Evolutionary conservation across 1,140 invertebrate genomes (phyloP), one percentile per base, ranked within the genome.

Genomic region (Dolichoris vasculosae): DNA sequence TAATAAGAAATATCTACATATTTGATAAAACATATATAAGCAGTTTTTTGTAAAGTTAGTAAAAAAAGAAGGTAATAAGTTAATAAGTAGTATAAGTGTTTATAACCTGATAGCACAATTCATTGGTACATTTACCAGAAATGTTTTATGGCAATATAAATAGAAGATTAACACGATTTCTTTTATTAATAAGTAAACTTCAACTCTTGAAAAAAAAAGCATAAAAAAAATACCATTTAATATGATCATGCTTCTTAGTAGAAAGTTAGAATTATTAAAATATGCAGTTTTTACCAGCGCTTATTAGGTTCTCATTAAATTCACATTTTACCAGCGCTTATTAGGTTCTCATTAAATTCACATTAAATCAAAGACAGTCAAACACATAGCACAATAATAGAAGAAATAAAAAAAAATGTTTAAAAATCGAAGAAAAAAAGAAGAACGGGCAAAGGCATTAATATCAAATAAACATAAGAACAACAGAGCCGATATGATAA

Each of bases 221-320:
- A 46, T 7, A 77, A 20, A 48, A 51, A 73, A 67, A 77, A 48
- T 32, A 43, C 13, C 13, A 26, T 4, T 7, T 26, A 26, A 4
- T 59, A 85, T 64, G 81, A 4, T 32, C 13, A 64, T 23, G 8
- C 51, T 48, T 86, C 88, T 87, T 84, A 86, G 86, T 67, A 87
- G 87, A 87, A 88, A 86, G 84, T 86, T 87, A 87, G 87, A 88
- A 88, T 88, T 86, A 85, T 86, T 87, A 67, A 87, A 79, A 87
- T 89, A 84, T 88, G 89, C 88, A 89, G 89, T 89, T 88, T 89
- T 46, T 7, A 46, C 6, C 13, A 46, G 13, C 6, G 13, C 13
- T 46, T 46, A 46, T n/a, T n/a, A n/a, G n/a, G n/a, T n/a, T n/a
- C n/a, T n/a, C n/a, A 46, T 46, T 7, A 46, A 13, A 46, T 46